Evolutionary conservation across 2,113 vertebrate species (phyloP).

Genomic region (Puma concolor): DNA sequence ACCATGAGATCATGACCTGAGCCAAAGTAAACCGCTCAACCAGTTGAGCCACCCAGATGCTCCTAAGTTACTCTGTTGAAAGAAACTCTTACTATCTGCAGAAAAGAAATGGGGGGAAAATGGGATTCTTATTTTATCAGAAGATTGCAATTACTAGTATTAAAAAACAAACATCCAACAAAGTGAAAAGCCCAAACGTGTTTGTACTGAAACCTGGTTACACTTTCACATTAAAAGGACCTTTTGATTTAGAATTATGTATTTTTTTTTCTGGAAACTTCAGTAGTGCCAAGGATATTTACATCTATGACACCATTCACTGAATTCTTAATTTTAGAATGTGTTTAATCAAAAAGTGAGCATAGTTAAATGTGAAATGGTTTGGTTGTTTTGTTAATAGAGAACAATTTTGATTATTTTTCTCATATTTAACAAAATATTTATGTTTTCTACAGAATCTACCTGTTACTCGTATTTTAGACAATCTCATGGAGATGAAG

Average conservation of each 20-base stretch:
- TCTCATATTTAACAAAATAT: slow-evolving; percentile 54
- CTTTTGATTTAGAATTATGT: slow-evolving; percentile 26
- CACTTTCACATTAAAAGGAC: neutral
- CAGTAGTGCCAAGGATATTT: neutral
- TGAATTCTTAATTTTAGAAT: slow-evolving; percentile 30
- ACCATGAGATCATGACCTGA: too few relatives aligned
- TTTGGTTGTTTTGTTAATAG: neutral
- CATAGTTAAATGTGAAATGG: slow-evolving; percentile 22
- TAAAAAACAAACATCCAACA: slow-evolving; percentile 29
- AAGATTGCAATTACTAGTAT: neutral
- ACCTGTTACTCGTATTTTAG: slow-evolving; percentile 94
- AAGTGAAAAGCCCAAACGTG: slow-evolving; percentile 24
- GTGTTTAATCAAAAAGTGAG: slow-evolving; percentile 36
- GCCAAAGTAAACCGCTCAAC: too few relatives aligned
- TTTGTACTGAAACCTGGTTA: slow-evolving; percentile 45
- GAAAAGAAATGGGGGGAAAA: slow-evolving; percentile 16
- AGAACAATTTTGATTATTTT: neutral
- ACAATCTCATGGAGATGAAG: slow-evolving; percentile 98
- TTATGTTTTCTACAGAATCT: slow-evolving; percentile 90
- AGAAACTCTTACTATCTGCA: neutral
- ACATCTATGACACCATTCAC: neutral
- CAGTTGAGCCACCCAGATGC: too few relatives aligned
- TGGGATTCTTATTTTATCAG: neutral
- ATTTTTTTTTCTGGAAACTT: slow-evolving; percentile 14
- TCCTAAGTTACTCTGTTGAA: neutral